These are phyloP conservation scores for Acromyrmex echinatior DNA, from an alignment of 1,140 invertebrate genomes.

Conservation along the genomic window DNA sequence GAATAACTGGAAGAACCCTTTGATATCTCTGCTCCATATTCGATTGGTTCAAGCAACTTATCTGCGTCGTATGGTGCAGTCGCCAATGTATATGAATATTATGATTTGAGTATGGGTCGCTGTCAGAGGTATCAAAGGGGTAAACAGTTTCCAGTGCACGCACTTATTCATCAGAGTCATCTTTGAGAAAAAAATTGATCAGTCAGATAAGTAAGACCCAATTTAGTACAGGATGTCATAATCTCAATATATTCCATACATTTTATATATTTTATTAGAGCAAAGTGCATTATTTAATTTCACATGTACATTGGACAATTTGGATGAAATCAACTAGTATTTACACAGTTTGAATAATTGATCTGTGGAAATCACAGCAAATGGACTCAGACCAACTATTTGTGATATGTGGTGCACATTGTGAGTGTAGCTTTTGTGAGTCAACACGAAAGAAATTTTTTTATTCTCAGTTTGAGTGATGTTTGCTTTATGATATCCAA, in stretches of 20 bases:
- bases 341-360: constrained; percentile 67
- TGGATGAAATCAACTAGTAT: constrained; percentile 71
- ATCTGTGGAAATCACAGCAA: constrained; percentile 64
- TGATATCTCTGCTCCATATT: constrained; percentile 84
- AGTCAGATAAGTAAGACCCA: constrained; percentile 37
- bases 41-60: constrained; percentile 74
- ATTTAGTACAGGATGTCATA: constrained; percentile 70
- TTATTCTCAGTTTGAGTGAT: constrained; percentile 67
- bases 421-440: constrained; percentile 64
- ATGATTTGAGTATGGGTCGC: constrained; percentile 82
- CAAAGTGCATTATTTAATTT: constrained; percentile 73
- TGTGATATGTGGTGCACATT: constrained; percentile 71
- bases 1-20: constrained; percentile 86
- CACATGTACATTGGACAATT: constrained; percentile 69
- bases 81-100: constrained; percentile 84
- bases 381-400: constrained; percentile 70
- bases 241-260: constrained; percentile 75
- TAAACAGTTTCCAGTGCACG: constrained; percentile 84
- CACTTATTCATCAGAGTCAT: constrained; percentile 84
- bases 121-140: constrained; percentile 86
- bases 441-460: constrained; percentile 58
- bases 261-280: constrained; percentile 80
- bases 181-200: constrained; percentile 73
- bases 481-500: constrained; percentile 50
- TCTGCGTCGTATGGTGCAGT: constrained; percentile 71